Evolutionary conservation across 2,113 vertebrate genomes (phyloP).

Genomic region (Hippocampus abdominalis): DNA sequence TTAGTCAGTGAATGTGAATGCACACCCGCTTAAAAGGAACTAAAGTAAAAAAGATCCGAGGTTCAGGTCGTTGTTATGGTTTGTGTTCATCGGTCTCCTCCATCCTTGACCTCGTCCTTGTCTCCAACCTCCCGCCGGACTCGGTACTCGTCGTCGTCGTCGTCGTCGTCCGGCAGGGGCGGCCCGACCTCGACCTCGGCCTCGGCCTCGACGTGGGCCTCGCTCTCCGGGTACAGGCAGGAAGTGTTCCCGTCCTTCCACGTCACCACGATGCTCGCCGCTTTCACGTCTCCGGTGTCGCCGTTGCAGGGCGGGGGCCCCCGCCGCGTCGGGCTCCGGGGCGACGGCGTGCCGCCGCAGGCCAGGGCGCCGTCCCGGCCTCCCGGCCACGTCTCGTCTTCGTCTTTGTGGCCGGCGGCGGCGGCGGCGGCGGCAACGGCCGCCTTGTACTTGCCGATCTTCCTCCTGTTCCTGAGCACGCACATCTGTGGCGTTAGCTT

Average conservation of each 20-base stretch:
- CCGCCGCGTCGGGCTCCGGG: neutral
- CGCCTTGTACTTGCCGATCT: constrained; percentile 40
- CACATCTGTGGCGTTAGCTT: neutral
- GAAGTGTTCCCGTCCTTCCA: constrained; percentile 76
- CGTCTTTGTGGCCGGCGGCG: neutral
- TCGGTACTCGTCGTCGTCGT: neutral
- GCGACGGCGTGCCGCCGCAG: neutral
- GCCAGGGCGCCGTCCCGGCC: constrained; percentile 5
- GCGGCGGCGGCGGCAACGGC: too few relatives aligned
- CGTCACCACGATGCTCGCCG: constrained; percentile 64
- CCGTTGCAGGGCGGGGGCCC: constrained; percentile 1
- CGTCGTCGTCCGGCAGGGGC: neutral
- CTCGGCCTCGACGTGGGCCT: constrained; percentile 2
- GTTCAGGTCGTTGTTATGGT: too few relatives aligned
- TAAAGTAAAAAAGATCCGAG: neutral
- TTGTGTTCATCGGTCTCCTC: neutral
- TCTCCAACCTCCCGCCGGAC: neutral
- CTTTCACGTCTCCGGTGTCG: constrained; percentile 22
- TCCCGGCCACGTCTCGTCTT: constrained; percentile 36
- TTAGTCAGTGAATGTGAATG: neutral
- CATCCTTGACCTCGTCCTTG: neutral
- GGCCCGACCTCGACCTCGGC: constrained; percentile 46
- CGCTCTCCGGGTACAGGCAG: constrained; percentile 49
- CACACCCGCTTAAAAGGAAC: neutral
- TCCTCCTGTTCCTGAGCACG: constrained; percentile 75